Base-by-base conservation (phyloP, 2,113 vertebrate genomes). In the Lophura nycthemera region DNA sequence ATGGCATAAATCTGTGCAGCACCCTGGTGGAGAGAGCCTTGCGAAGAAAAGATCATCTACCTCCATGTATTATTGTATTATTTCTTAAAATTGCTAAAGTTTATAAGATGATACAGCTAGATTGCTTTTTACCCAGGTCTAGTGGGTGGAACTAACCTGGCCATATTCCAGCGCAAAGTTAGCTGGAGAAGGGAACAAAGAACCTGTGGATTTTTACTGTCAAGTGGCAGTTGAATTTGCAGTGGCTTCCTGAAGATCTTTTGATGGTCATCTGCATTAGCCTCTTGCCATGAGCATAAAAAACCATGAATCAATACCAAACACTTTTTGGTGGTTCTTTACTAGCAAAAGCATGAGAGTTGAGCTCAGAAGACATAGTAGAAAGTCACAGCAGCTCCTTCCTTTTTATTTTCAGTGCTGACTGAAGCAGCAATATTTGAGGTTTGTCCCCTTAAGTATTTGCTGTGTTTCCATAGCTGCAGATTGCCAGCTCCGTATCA, bases 331-430 rank as follows among this genome's bases (percentile, higher is more conserved):
- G 24, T 81, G 84, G 64, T 89, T 30, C 74, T 82, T 87, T 89
- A 40, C 54, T 73, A 72, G 59, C 63, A 75, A 18, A 79, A 52
- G 36, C 4, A 13, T 36, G 60, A 43, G 52, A 92, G 70, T 38
- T 59, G 86, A 69, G 40, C 59, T 90, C 74, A 89, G 56, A 93
- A 74, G 52, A 71, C 5, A 3, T 40, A 61, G 34, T 57, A 93
- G 70, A 29, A 87, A 95, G 89, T 93, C 83, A 79, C n/a, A 79
- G 40, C 30, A 72, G 43, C 63, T 69, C 45, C 88, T 92, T 90
- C 47, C 82, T 93, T 95, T 92, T 67, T 59, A 81, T 94, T 88
- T 82, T 75, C 66, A 42, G 8, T 76, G 74, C 75, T 85, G 66
- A 75, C 74, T 84, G 74, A 89, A 89, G 45, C 36, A 70, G 40